phyloP scores from a whole-genome alignment of 2,888 invertebrate species.

The Coleophora flavipennella region DNA sequence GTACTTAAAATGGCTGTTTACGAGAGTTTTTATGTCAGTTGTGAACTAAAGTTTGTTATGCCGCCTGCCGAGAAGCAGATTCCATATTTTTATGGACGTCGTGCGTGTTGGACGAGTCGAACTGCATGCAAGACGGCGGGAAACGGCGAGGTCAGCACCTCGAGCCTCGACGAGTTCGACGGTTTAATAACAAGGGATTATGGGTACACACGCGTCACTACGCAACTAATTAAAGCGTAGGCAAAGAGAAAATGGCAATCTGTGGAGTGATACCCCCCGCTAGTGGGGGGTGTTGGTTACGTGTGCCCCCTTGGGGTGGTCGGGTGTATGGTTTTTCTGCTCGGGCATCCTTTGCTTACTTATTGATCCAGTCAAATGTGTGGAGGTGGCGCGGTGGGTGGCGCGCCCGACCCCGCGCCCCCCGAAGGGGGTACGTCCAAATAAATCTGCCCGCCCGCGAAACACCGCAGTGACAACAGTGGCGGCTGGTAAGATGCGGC shows the following conservation, averaged over 20 bases:
- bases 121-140: neutral
- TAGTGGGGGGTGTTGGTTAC: slow-evolving; percentile 73
- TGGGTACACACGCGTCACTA: slow-evolving; percentile 69
- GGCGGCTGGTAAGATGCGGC: slow-evolving; percentile 64
- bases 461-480: slow-evolving; percentile 72
- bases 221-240: slow-evolving; percentile 74
- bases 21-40: too few species aligned
- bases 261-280: slow-evolving; percentile 70
- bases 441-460: slow-evolving; percentile 74
- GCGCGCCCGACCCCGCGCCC: slow-evolving; percentile 56
- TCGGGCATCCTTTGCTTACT: slow-evolving; percentile 75
- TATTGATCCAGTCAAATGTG: slow-evolving; percentile 76
- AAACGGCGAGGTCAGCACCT: slow-evolving; percentile 3
- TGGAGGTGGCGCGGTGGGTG: slow-evolving; percentile 70
- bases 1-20: too few species aligned
- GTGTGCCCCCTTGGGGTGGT: slow-evolving; percentile 71
- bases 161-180: slow-evolving; percentile 20
- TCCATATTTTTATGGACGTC: too few species aligned
- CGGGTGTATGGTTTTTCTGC: slow-evolving; percentile 74
- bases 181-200: slow-evolving; percentile 64
- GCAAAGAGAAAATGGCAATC: slow-evolving; percentile 74
- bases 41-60: too few species aligned
- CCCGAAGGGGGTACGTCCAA: slow-evolving; percentile 70
- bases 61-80: too few species aligned
- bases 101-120: too few species aligned